Conservation (phyloP, 2,797 vertebrate species). For the Myioborus miniatus region DNA sequence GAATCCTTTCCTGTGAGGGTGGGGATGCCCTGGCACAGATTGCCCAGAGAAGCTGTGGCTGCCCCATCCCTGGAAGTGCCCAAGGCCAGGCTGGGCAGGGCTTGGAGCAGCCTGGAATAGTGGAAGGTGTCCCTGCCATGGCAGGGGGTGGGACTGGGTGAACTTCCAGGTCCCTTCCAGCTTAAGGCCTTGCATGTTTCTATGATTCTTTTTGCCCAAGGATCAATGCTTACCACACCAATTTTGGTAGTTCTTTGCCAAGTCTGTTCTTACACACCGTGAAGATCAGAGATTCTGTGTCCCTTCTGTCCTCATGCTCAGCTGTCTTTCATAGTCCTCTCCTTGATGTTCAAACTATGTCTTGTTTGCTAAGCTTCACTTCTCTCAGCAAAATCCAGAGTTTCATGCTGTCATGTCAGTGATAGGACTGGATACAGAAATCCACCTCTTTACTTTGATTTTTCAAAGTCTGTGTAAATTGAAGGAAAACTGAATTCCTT, state of each 20-base stretch:
- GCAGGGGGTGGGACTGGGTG: background rate
- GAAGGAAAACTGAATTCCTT: background rate
- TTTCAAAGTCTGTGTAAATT: background rate
- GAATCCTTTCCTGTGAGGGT: background rate
- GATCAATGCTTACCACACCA: background rate
- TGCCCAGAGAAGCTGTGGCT: background rate
- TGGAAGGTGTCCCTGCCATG: background rate
- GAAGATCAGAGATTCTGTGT: background rate
- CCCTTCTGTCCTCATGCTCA: background rate
- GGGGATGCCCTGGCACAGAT: accelerated
- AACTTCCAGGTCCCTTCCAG: background rate
- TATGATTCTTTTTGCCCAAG: accelerated
- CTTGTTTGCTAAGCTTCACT: background rate
- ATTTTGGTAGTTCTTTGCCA: background rate
- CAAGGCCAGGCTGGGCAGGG: accelerated
- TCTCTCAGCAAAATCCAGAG: background rate
- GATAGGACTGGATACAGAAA: background rate
- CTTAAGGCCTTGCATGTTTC: background rate
- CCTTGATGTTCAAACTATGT: background rate
- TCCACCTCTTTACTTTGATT: accelerated
- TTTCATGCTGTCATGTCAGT: background rate
- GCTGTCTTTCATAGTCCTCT: background rate
- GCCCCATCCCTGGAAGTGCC: background rate
- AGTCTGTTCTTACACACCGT: background rate
- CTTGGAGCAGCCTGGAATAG: accelerated